Conservation (phyloP, 2,113 vertebrate genomes). For the Petromus typicus region DNA sequence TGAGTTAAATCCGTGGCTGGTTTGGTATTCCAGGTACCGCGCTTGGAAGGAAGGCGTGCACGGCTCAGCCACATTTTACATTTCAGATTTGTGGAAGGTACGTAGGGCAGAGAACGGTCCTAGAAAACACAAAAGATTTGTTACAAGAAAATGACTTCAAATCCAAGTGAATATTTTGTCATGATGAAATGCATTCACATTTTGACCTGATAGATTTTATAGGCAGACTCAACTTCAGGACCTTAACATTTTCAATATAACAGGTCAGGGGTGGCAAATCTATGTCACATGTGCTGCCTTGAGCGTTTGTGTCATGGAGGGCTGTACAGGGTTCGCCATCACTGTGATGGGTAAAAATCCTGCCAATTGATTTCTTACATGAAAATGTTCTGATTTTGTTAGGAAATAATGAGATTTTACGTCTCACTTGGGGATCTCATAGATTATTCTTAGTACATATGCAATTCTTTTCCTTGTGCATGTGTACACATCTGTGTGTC, state of each 20-base stretch:
- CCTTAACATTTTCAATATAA: neutral
- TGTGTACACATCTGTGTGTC: neutral
- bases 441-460: conserved; percentile 17
- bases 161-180: neutral
- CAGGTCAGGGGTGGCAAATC: neutral
- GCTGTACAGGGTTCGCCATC: neutral
- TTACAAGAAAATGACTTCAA: conserved; percentile 17
- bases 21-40: conserved; percentile 94
- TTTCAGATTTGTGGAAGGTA: conserved; percentile 98
- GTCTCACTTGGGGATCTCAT: conserved; percentile 21
- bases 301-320: neutral
- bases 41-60: conserved; percentile 95
- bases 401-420: neutral
- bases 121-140: neutral
- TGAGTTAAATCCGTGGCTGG: conserved; percentile 98
- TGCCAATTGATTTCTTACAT: neutral
- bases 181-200: neutral
- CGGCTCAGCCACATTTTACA: conserved; percentile 90
- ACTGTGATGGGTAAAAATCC: neutral
- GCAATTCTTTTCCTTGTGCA: neutral
- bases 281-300: neutral
- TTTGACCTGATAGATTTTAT: conserved; percentile 16
- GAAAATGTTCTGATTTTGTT: conserved; percentile 5
- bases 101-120: neutral
- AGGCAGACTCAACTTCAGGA: neutral